These are phyloP conservation scores for Furcula furcula DNA, from an alignment of 2,888 invertebrate genomes.

Conservation along the genomic window DNA sequence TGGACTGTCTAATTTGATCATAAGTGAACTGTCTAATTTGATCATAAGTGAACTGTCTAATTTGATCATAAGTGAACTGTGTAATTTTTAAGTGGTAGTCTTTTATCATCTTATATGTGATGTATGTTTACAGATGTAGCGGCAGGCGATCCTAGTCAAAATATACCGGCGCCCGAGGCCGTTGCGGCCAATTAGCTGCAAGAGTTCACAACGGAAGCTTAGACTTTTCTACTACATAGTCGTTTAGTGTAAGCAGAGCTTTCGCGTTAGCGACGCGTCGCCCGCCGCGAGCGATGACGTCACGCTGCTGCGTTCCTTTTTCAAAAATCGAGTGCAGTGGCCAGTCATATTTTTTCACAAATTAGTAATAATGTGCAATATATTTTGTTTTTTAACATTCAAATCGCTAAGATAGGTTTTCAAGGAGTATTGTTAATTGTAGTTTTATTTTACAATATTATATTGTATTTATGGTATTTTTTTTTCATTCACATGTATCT, in stretches of 20 bases:
- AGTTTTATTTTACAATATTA: background rate
- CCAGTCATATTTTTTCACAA: constrained; percentile 1
- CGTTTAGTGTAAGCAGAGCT: constrained; percentile 36
- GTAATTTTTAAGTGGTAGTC: too few relatives aligned
- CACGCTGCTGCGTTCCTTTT: background rate
- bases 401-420: too few relatives aligned
- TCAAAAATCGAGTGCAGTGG: background rate
- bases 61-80: too few relatives aligned
- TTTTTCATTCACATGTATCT: background rate
- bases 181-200: constrained; percentile 58
- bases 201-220: constrained; percentile 38
- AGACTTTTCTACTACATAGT: constrained; percentile 58
- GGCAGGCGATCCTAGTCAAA: constrained; percentile 57
- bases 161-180: constrained; percentile 36
- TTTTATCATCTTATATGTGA: too few relatives aligned
- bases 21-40: too few relatives aligned
- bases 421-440: too few relatives aligned
- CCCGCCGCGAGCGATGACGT: background rate
- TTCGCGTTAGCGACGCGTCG: constrained; percentile 28
- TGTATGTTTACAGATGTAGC: constrained; percentile 43
- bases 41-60: too few relatives aligned
- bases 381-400: too few relatives aligned
- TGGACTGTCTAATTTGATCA: too few relatives aligned
- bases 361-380: too few relatives aligned
- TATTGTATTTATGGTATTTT: background rate